phyloP scores from a whole-genome alignment of 2,113 vertebrate species.

The Atrichornis clamosus region DNA sequence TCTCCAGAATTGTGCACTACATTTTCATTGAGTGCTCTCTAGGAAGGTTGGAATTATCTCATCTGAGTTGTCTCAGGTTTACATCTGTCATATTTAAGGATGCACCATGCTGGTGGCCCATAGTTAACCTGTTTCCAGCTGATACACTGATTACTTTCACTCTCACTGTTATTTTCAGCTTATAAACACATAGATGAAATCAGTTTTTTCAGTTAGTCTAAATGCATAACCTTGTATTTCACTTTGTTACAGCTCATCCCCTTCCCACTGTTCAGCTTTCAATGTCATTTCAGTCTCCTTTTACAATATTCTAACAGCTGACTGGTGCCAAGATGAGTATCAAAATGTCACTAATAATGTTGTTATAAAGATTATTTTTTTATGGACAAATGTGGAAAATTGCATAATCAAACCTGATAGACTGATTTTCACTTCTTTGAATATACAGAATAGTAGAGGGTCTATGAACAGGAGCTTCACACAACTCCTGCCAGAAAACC shows the following conservation, averaged over 20 bases:
- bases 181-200: neutral
- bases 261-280: neutral
- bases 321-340: neutral
- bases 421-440: neutral
- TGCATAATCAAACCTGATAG: neutral
- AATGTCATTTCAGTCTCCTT: neutral
- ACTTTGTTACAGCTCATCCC: neutral
- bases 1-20: neutral
- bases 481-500: neutral
- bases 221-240: neutral
- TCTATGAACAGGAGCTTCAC: neutral
- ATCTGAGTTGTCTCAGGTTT: neutral
- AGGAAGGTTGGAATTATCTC: neutral
- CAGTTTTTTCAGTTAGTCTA: neutral
- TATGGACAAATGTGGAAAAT: neutral
- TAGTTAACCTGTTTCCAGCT: neutral
- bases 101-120: neutral
- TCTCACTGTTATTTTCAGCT: neutral
- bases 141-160: constrained; percentile 4
- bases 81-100: neutral
- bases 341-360: neutral
- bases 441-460: neutral
- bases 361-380: neutral
- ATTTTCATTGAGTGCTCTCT: neutral
- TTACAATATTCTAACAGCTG: neutral